Evolutionary conservation across 2,888 invertebrate species (phyloP).

Genomic region (Oscheius myriophilus): DNA sequence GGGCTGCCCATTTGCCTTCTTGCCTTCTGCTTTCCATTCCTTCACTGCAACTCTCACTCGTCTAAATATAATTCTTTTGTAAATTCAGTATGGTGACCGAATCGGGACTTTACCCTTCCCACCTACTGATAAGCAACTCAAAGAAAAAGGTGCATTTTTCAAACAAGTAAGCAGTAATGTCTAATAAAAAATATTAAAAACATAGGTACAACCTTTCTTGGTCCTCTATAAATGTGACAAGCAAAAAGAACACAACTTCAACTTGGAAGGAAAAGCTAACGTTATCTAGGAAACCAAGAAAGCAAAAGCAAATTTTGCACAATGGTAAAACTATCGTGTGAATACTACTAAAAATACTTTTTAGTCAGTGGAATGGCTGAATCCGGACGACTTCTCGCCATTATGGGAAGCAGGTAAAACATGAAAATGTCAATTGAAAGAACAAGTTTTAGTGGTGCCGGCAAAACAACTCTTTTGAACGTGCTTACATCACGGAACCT

Average conservation of each 20-base stretch:
- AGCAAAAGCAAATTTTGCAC: conserved; percentile 29
- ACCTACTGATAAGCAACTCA: no score
- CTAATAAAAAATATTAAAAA: no score
- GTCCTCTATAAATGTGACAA: conserved; percentile 27
- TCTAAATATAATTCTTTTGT: no score
- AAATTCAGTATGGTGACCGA: no score
- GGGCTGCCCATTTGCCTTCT: no score
- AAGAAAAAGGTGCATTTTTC: no score
- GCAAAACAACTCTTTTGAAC: conserved; percentile 88
- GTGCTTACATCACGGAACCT: conserved; percentile 81
- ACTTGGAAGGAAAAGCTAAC: conserved; percentile 18
- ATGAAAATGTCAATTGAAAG: no score
- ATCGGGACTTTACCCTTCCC: no score
- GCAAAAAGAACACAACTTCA: conserved; percentile 12
- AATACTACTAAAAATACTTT: not conserved
- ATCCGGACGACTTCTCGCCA: conserved; percentile 49
- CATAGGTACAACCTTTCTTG: conserved; percentile 20
- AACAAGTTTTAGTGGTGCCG: conserved; percentile 75
- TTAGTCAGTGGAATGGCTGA: conserved; percentile 54
- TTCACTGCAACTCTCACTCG: no score
- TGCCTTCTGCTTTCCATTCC: no score
- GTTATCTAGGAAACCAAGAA: conserved; percentile 17
- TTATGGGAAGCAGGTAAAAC: conserved; percentile 49
- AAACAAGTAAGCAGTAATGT: no score
- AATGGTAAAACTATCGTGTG: conserved; percentile 17